Evolutionary conservation across 2,888 invertebrate species (phyloP), one percentile per base, ranked within the genome.

Genomic region (Ennomos erosarius): DNA sequence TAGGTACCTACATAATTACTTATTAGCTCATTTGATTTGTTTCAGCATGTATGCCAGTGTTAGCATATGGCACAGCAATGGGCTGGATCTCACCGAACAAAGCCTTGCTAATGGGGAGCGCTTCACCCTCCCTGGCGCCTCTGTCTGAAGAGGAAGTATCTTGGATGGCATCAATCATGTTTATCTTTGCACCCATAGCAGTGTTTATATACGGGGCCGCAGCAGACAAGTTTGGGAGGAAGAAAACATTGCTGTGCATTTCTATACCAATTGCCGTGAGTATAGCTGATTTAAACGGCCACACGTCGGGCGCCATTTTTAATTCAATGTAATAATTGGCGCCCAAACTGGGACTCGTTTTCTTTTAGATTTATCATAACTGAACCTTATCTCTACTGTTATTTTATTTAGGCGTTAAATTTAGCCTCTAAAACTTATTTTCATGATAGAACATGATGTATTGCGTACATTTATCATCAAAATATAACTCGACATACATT

Each of bases 81-180:
- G 94, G 94, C 0, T 94, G 94, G 93, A 89, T 93, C 8, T 93
- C 94, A 0, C 93, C 94, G 0, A 86, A 93, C 75, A 87, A 93
- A 43, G 86, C 85, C 0, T 75, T 92, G 0, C 85, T 94, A 5
- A 88, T 92, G 83, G 87, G 93, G 0, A 77, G 81, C 1, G 52
- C 68, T 0, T 84, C 92, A 0, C 93, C 93, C 0, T 81, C 93
- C 0, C 73, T 71, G 10, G 52, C 67, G 0, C 85, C 89, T 0
- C 68, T 93, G 1, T 77, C 88, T 0, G 87, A 91, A 62, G 89
- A 90, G 59, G 88, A 92, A 34, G 84, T 93, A 0, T 93, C 94
- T 0, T 93, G 94, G 93, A 87, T 94, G 81, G 94, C 93, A 0
- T 93, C 94, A 2, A 85, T 94, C 50, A 91, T 94, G 83, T 93